These are phyloP conservation scores for Drosophila takahashii DNA, from an alignment of 1,140 invertebrate genomes.

Conservation along the genomic window DNA sequence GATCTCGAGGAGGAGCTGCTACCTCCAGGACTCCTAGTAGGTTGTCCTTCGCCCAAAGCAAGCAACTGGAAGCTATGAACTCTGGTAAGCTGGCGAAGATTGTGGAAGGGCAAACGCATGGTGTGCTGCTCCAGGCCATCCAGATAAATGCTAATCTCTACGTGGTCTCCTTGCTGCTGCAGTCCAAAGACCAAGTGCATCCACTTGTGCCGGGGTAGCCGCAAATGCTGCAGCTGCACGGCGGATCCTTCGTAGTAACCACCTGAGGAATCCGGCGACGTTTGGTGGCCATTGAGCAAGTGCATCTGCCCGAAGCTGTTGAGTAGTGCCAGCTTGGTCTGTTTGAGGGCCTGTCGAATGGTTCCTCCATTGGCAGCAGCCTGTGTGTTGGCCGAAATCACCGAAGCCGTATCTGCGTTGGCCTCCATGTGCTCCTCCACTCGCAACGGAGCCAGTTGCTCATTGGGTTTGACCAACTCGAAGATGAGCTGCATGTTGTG, in stretches of 20 bases:
- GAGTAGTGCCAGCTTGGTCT: conserved; percentile 73
- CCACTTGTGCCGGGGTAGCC: conserved; percentile 72
- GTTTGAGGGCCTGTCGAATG: conserved; percentile 73
- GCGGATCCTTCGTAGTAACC: conserved; percentile 61
- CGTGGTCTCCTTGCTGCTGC: conserved; percentile 48
- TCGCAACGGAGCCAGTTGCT: conserved; percentile 47
- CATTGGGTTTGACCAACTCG: conserved; percentile 72
- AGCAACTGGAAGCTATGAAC: conserved; percentile 71
- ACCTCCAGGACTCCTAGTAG: conserved; percentile 38
- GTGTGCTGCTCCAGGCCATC: conserved; percentile 76
- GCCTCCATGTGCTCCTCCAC: conserved; percentile 60
- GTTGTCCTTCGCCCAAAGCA: conserved; percentile 64
- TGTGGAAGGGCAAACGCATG: conserved; percentile 57
- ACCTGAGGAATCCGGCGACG: conserved; percentile 7
- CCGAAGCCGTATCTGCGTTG: conserved; percentile 27
- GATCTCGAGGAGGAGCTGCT: conserved; percentile 61
- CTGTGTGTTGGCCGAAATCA: conserved; percentile 17
- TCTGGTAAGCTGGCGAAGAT: conserved; percentile 50
- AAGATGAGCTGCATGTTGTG: conserved; percentile 72
- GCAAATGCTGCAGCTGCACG: conserved; percentile 60
- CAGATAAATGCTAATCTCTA: conserved; percentile 62
- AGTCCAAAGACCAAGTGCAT: conserved; percentile 73
- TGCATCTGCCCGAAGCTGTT: conserved; percentile 82
- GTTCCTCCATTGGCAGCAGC: conserved; percentile 34
- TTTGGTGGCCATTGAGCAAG: conserved; percentile 64